A percentile compares a stretch with the other conserved stretches of the same genome.
phyloP scores from a whole-genome alignment of 2,888 invertebrate species.

The Embidobia sp. region DNA sequence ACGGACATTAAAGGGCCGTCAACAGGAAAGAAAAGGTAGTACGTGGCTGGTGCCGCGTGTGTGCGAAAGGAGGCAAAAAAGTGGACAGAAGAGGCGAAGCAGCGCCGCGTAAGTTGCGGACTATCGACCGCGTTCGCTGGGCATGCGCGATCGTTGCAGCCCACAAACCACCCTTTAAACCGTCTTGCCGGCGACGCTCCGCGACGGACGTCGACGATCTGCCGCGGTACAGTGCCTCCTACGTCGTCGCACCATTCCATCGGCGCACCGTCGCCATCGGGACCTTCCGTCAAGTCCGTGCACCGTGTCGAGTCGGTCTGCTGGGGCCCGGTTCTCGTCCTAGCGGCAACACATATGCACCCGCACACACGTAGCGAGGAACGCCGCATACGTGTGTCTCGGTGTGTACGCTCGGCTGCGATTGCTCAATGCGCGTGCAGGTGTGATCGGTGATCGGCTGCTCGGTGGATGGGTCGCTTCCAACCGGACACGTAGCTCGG shows the following conservation, averaged over 20 bases:
- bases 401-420: constrained; percentile 11
- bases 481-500: too few relatives aligned
- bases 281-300: too few relatives aligned
- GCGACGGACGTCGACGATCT: constrained; percentile 73
- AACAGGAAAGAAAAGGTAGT: too few relatives aligned
- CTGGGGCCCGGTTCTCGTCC: too few relatives aligned
- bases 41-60: constrained; percentile 34
- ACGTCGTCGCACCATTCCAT: constrained; percentile 59
- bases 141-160: constrained; percentile 73
- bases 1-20: too few relatives aligned
- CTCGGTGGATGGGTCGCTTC: constrained; percentile 6
- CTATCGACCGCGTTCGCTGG: constrained; percentile 77
- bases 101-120: constrained; percentile 74
- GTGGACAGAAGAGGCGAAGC: constrained; percentile 57
- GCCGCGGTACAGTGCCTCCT: constrained; percentile 66
- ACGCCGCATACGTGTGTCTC: background rate
- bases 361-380: background rate
- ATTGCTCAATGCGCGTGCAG: constrained; percentile 12
- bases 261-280: background rate
- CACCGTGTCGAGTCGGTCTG: too few relatives aligned
- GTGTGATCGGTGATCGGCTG: constrained; percentile 50
- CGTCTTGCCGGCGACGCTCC: constrained; percentile 80
- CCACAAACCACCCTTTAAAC: constrained; percentile 65
- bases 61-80: constrained; percentile 31
- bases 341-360: background rate